phyloP scores from a whole-genome alignment of 2,888 invertebrate species.

The Lasioglossum figueresi region DNA sequence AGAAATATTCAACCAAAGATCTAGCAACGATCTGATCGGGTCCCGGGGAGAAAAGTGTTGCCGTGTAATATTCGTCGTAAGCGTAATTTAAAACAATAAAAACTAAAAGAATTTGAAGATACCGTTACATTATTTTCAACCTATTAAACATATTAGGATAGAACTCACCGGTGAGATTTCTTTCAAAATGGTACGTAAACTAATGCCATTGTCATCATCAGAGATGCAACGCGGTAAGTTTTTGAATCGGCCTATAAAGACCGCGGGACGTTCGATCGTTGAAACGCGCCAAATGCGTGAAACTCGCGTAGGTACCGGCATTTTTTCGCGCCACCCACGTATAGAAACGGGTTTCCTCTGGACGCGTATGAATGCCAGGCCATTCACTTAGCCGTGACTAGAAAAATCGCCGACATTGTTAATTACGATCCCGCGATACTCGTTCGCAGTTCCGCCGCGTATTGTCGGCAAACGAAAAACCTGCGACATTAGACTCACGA shows the following conservation, averaged over 20 bases:
- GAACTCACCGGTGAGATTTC: no score
- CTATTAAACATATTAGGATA: not conserved
- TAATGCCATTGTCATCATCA: not conserved
- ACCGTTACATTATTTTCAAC: not conserved
- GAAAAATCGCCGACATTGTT: slow-evolving; percentile 42
- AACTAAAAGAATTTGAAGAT: not conserved
- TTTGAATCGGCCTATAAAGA: slow-evolving; percentile 11
- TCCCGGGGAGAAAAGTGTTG: not conserved
- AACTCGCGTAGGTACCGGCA: slow-evolving; percentile 74
- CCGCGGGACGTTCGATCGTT: slow-evolving; percentile 52
- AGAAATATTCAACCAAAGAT: not conserved
- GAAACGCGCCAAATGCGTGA: slow-evolving; percentile 75
- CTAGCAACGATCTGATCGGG: not conserved
- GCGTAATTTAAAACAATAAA: not conserved
- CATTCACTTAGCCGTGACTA: slow-evolving; percentile 67
- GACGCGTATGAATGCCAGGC: slow-evolving; percentile 45
- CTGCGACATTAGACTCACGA: not conserved
- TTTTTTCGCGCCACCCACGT: slow-evolving; percentile 75
- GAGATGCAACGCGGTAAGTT: not conserved
- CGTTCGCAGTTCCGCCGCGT: not conserved
- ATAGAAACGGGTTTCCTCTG: slow-evolving; percentile 59
- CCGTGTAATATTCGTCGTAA: not conserved
- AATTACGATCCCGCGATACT: slow-evolving; percentile 26
- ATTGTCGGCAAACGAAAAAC: not conserved
- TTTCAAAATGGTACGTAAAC: no score